Evolutionary conservation across 2,888 invertebrate genomes (phyloP), one percentile per base, ranked within the genome.

Genomic region (Lordiphosa fenestrarum): DNA sequence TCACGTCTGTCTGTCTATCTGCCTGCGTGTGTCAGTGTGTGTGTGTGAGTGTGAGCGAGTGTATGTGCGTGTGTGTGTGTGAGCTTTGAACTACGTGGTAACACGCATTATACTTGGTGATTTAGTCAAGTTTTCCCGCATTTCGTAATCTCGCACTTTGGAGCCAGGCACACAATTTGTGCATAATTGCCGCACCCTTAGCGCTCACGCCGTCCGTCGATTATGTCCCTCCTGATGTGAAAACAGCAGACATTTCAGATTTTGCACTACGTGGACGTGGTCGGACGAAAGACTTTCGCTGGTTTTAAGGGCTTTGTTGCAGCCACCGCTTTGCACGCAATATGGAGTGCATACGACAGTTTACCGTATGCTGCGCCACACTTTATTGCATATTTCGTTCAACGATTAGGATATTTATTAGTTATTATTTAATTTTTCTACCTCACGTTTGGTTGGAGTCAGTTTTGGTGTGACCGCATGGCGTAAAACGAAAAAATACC

Each of bases 261-360:
- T 76, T 69, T 77, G 74, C 76, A 76, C 74, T 73, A 75, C 77
- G 77, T 76, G 77, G 77, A 76, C 75, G 52, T 39, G 30, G 30
- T 30, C 9, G 30, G 9, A 30, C 30, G 9, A 9, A 30, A 30
- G 9, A 9, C 44, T 39, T 66, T 30, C 10, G 15, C 13, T 30
- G 12, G 4, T 9, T 12, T 12, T 39, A 7, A 3, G 9, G 9
- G 30, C 30, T 33, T 6, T 39, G 51, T 37, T 50, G 39, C 19
- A 40, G 48, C 13, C 46, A 19, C 35, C 35, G 40, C 21, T 37
- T 25, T 36, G 58, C 12, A 3, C 61, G 13, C 30, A 9, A 23
- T 6, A 23, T 41, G 42, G 7, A 42, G 12, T 52, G 10, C 51
- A 38, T 46, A 44, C 13, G 30, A 10, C 53, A 25, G 12, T 23